A percentile compares a stretch with the other conserved stretches of the same genome.
These are phyloP conservation scores for Drosophila parabipectinata DNA, from an alignment of 1,140 invertebrate species.

Conservation along the genomic window DNA sequence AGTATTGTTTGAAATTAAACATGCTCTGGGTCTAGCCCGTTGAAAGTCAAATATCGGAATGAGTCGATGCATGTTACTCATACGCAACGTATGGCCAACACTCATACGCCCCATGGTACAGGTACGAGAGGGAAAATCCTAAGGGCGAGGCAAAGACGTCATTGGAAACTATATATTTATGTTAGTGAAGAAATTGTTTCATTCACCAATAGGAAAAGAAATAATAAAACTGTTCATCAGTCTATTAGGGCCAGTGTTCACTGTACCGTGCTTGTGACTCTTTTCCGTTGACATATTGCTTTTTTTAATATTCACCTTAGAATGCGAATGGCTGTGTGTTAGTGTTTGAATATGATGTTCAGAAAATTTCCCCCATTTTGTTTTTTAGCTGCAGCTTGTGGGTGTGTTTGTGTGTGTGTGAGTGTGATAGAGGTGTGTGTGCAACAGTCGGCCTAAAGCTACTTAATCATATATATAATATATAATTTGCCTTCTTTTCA, in stretches of 20 bases:
- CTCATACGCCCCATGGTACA: constrained; percentile 55
- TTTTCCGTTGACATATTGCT: constrained; percentile 21
- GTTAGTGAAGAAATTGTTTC: neutral
- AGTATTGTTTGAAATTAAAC: constrained; percentile 50
- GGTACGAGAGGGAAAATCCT: neutral
- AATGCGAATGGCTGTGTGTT: constrained; percentile 16
- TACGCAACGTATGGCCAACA: constrained; percentile 33
- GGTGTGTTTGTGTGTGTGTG: constrained; percentile 30
- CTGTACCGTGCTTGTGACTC: constrained; percentile 12
- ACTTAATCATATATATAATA: constrained; percentile 76
- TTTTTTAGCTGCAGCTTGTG: constrained; percentile 22
- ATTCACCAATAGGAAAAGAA: neutral
- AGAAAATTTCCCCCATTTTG: constrained; percentile 1
- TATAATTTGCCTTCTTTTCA: constrained; percentile 66
- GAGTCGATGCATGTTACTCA: constrained; percentile 38
- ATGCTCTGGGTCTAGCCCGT: constrained; percentile 32
- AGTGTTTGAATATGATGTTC: constrained; percentile 20
- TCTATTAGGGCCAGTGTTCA: constrained; percentile 14
- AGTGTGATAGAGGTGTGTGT: constrained; percentile 42
- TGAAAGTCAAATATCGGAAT: constrained; percentile 29
- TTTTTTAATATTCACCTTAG: constrained; percentile 17
- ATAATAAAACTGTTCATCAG: constrained; percentile 8
- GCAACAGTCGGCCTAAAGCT: constrained; percentile 75
- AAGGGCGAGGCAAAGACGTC: neutral
- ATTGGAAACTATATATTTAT: neutral